Conservation (phyloP, 1,140 invertebrate genomes). For the Ceratitis capitata region DNA sequence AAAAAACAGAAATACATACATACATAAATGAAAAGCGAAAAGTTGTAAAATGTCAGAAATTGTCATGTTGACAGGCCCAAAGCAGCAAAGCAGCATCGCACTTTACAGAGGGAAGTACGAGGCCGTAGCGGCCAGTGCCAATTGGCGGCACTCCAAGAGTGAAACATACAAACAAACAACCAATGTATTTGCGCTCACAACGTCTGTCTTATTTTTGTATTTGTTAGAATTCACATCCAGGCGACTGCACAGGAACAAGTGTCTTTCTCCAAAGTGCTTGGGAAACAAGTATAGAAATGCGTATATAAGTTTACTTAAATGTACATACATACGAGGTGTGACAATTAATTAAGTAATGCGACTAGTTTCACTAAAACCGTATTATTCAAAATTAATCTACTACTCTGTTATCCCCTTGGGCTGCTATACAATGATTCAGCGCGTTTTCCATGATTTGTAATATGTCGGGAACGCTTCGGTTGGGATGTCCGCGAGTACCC, state of each 20-base stretch:
- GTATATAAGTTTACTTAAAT: background rate
- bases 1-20: too few species aligned
- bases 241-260: conserved; percentile 3
- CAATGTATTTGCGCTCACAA: background rate
- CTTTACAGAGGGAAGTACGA: background rate
- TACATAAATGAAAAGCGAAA: background rate
- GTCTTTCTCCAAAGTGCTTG: background rate
- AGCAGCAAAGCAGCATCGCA: too few species aligned
- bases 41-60: background rate
- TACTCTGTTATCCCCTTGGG: too few species aligned
- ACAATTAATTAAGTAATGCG: too few species aligned
- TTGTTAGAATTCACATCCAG: background rate
- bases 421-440: too few species aligned
- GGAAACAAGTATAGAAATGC: background rate
- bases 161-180: background rate
- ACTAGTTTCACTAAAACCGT: too few species aligned
- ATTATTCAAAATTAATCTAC: too few species aligned
- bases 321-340: too few species aligned
- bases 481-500: too few species aligned
- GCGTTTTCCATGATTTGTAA: too few species aligned
- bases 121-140: background rate
- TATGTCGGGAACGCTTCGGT: too few species aligned
- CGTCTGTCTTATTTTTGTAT: background rate
- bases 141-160: background rate
- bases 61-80: conserved; percentile 2